Percentiles rank a stretch among this genome's conserved stretches.
Evolutionary conservation across 1,140 invertebrate genomes (phyloP).

Genomic region (Lasioglossum albipes): DNA sequence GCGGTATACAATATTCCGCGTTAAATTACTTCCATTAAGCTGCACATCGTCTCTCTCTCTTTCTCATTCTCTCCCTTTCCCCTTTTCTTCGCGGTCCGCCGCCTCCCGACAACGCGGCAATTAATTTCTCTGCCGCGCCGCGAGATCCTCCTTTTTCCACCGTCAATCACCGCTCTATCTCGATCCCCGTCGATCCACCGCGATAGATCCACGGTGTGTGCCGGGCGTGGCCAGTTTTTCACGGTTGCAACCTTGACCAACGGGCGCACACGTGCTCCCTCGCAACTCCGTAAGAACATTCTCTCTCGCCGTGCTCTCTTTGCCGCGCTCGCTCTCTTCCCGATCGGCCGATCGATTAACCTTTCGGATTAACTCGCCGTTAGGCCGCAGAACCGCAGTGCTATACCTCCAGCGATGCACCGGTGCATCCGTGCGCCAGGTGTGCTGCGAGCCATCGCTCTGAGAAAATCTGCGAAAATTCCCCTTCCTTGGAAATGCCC

Average conservation of each 20-base stretch:
- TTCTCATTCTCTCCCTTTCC: too few relatives aligned
- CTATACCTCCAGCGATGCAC: neutral
- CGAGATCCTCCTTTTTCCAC: neutral
- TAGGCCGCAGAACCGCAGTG: neutral
- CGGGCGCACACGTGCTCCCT: neutral
- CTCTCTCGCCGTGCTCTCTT: neutral
- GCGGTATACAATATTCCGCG: neutral
- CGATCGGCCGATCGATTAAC: neutral
- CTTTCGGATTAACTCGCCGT: slow-evolving; percentile 1
- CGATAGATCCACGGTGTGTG: neutral
- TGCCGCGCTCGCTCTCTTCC: too few relatives aligned
- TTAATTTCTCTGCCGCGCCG: neutral
- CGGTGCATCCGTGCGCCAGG: too few relatives aligned
- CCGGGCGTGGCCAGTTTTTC: neutral
- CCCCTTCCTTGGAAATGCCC: too few relatives aligned
- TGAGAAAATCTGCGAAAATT: too few relatives aligned
- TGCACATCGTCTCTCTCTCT: neutral
- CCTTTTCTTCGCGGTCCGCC: neutral
- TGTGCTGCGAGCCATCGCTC: too few relatives aligned
- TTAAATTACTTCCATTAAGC: slow-evolving; percentile 1
- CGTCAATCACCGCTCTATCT: neutral
- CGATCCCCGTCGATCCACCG: neutral
- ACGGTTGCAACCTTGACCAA: slow-evolving; percentile 1
- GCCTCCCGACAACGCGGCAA: neutral
- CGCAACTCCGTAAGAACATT: neutral